Evolutionary conservation across 2,888 invertebrate species (phyloP), one percentile per base, ranked within the genome.

Genomic region (Drosophila fungiperda): DNA sequence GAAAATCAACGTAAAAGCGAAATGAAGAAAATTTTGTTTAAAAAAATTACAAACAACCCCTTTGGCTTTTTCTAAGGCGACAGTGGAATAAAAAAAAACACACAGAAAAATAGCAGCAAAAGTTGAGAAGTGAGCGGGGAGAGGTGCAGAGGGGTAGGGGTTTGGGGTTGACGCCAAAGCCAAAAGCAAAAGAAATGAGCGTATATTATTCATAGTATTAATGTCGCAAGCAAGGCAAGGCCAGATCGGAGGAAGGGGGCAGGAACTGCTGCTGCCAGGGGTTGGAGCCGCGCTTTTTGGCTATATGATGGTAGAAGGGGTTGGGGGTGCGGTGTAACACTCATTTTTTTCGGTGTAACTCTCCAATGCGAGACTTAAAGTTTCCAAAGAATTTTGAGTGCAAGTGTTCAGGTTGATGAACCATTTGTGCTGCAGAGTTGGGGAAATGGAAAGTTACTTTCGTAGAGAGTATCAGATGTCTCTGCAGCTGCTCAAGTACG

Each of bases 121-220:
- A 63, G 49, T 48, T 52, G 35, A 11, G 57, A 23, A 17, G 55
- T 40, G 15, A 38, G 60, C 12, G 36, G 52, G 11, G n/a, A 58
- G n/a, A 48, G 53, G 9, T 8, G 23, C 15, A 12, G 38, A 35
- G 23, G 11, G 42, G 2, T 17, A 29, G n/a, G 29, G 8, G 36
- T 59, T 53, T 20, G 55, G 67, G 59, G 50, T 36, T 35, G 72
- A 67, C 67, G 72, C 64, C 72, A 86, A 55, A 54, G 36, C 35
- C 65, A 57, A 87, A 76, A 76, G 84, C 73, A 82, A 80, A 86
- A 90, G 81, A 89, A 83, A 89, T 87, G 87, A 87, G 87, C 84
- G 89, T 89, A 79, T 89, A 87, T 87, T 90, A 87, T 90, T 87
- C 89, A 87, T 90, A 87, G 89, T 86, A 87, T 90, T 87, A 90